Evolutionary conservation across 2,113 vertebrate species (phyloP), one percentile per base, ranked within the genome.

Genomic region (Oxyruncus cristatus): DNA sequence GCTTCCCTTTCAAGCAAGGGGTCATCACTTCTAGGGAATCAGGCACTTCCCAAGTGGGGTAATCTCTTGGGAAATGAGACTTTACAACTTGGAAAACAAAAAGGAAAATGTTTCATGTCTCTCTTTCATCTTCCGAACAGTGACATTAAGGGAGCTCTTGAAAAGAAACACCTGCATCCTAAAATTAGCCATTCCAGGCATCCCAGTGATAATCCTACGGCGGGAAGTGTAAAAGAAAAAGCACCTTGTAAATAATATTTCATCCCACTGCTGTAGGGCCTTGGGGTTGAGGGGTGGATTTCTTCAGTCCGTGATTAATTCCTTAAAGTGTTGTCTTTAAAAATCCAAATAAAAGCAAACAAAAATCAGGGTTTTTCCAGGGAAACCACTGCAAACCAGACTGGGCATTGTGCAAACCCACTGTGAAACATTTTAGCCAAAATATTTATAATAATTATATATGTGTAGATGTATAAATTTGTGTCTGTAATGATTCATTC

Each of bases 111-210:
- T 92, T 97, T 96, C 63, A 92, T 56, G 70, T 82, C 39, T 95
- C n/a, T 15, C 72, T 98, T 98, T 97, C 90, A 96, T 97, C 96
- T 96, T 76, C 68, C 32, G 88, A 92, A 94, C 82, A 91, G 46
- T 23, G 42, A 82, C 86, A 93, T 95, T 95, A 78, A 95, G 87
- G 55, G 96, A 92, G 93, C 89, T 93, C 92, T 95, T 73, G 53
- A 89, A 96, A 95, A 96, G 75, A 56, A 93, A 77, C 92, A 97
- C 89, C 95, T 97, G 95, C 94, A 97, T 72, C 79, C 90, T 33
- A 70, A 92, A 97, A 97, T 97, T 79, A 95, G 83, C 49, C 20
- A 93, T 97, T 93, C 30, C 56, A 46, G 55, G 52, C 55, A 62
- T 23, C 28, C 9, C 49, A 79, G 44, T 42, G 75, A 74, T 78